phyloP scores from a whole-genome alignment of 2,888 invertebrate species.

The Lomographa bimaculata region DNA sequence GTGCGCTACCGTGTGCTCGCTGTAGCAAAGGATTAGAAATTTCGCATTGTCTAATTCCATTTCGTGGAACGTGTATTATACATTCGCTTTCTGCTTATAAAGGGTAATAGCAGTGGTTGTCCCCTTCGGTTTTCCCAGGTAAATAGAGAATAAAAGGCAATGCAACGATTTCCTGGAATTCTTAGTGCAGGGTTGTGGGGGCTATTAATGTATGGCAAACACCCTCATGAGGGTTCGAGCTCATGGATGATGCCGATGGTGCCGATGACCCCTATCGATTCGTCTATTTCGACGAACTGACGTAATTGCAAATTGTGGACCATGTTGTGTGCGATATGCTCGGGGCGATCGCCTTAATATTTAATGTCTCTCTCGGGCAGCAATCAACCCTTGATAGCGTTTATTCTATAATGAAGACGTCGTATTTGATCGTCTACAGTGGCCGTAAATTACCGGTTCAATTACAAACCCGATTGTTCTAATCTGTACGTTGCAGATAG shows the following conservation, averaged over 20 bases:
- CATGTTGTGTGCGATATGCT: conserved; percentile 27
- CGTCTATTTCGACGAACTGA: conserved; percentile 60
- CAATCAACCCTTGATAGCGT: conserved; percentile 20
- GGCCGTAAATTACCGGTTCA: conserved; percentile 10
- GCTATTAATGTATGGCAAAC: conserved; percentile 66
- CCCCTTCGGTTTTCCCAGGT: conserved; percentile 28
- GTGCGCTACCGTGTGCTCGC: conserved; percentile 36
- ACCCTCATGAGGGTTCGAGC: conserved; percentile 74
- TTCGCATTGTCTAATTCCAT: conserved; percentile 12
- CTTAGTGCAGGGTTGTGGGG: conserved; percentile 59
- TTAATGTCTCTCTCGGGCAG: conserved; percentile 35
- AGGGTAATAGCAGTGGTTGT: too few species aligned
- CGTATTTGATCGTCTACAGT: conserved; percentile 3
- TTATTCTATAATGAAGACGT: conserved; percentile 16
- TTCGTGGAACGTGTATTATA: conserved; percentile 1
- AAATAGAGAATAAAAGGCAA: conserved; percentile 43
- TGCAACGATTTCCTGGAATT: conserved; percentile 51
- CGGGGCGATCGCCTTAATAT: conserved; percentile 31
- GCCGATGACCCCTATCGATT: conserved; percentile 82
- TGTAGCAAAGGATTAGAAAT: conserved; percentile 28
- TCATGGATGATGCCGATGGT: conserved; percentile 73
- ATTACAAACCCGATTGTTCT: conserved; percentile 9
- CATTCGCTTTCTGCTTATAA: conserved; percentile 8
- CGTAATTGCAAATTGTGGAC: conserved; percentile 67
- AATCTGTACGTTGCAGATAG: conserved; percentile 3